Conservation (phyloP, 2,888 invertebrate genomes). For the Protonemura montana region DNA sequence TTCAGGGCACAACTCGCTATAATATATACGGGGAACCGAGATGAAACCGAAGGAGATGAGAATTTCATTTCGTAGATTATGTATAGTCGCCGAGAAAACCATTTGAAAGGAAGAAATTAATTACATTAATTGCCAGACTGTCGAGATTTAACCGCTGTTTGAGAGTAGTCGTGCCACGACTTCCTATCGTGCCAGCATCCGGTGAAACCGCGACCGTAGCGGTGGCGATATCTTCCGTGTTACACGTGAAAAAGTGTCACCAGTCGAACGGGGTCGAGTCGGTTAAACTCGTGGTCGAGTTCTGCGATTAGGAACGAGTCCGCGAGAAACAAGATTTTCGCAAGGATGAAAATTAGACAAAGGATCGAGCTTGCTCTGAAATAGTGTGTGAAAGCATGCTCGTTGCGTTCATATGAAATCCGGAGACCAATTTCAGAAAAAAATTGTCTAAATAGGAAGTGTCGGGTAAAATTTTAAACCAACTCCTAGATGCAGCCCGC, state of each 20-base stretch:
- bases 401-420: background rate
- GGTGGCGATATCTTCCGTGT: background rate
- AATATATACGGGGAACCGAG: background rate
- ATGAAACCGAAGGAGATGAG: constrained; percentile 14
- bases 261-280: background rate
- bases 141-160: constrained; percentile 34
- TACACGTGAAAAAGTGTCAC: background rate
- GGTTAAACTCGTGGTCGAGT: background rate
- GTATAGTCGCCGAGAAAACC: constrained; percentile 15
- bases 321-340: background rate
- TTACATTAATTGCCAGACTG: constrained; percentile 33
- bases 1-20: background rate
- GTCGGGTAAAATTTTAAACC: background rate
- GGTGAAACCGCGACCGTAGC: background rate
- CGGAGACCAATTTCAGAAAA: background rate
- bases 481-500: background rate
- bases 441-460: no score
- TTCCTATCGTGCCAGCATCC: constrained; percentile 2
- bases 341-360: background rate
- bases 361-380: background rate
- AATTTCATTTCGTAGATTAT: background rate
- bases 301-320: background rate
- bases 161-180: constrained; percentile 19
- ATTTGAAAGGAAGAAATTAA: constrained; percentile 37
- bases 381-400: background rate